Evolutionary conservation across 2,888 invertebrate genomes (phyloP), one percentile per base, ranked within the genome.

Genomic region (Erannis defoliaria): DNA sequence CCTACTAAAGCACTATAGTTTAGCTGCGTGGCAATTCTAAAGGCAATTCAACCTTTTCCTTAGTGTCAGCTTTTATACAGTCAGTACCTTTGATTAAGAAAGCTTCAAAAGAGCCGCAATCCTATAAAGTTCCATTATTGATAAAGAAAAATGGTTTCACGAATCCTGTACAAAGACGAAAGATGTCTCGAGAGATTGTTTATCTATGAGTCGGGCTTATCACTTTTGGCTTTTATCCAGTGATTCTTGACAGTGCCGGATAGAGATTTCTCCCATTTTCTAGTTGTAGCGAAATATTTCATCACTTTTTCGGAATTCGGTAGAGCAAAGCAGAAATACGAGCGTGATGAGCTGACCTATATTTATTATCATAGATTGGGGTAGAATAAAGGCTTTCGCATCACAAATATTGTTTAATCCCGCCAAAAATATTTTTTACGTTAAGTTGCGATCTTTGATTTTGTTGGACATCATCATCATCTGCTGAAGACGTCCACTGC

Each of bases 211-310:
- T 26, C 50, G 10, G 23, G 38, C 38, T 51, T 51, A 51, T 51
- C 38, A 51, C 29, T 51, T 51, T 38, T 51, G 50, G 50, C 50
- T 51, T 51, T 29, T 23, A 38, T 38, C 50, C 50, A 51, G 26
- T 6, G 16, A n/a, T 29, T 38, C 38, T 38, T 14, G 38, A 26
- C 38, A 51, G 16, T 35, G 49, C 50, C 12, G 26, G 16, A 26
- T 51, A 51, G 38, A 51, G 38, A 51, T 38, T 26, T 23, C 21
- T 10, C 10, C 21, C 12, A 29, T 37, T 45, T 26, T 29, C 10
- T 2, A 19, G 21, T 10, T 12, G 43, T 45, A 8, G 43, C 43
- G 43, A 12, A 45, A 45, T 29, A 45, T 29, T 45, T 29, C 29
- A 45, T 5, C 29, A 29, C 16, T 18, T 45, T 26, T 45, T 43